Evolutionary conservation across 2,888 invertebrate genomes (phyloP).

Genomic region (Heliconius cydno): DNA sequence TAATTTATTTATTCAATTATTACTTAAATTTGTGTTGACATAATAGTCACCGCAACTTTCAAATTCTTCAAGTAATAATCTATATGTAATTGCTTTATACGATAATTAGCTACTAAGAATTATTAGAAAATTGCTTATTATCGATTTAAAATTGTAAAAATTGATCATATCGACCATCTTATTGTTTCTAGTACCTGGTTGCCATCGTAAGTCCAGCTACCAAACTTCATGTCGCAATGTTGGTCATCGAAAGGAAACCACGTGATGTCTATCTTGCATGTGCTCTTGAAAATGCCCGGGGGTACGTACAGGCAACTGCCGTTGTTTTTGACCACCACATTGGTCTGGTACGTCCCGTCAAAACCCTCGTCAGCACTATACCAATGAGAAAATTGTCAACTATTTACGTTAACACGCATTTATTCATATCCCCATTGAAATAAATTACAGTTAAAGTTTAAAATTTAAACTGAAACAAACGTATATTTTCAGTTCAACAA

Average conservation of each 20-base stretch:
- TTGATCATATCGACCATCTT: background rate
- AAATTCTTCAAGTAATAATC: background rate
- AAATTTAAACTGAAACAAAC: background rate
- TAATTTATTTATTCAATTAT: background rate
- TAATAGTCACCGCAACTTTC: background rate
- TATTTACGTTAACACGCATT: conserved; percentile 43
- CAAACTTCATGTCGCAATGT: conserved; percentile 99
- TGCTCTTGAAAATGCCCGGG: conserved; percentile 99
- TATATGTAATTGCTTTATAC: background rate
- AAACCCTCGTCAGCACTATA: conserved; percentile 99
- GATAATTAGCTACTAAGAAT: conserved; percentile 3
- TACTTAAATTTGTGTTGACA: background rate
- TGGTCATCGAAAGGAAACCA: conserved; percentile 99
- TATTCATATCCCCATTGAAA: conserved; percentile 8
- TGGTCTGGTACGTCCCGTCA: conserved; percentile 99
- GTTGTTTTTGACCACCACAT: conserved; percentile 99
- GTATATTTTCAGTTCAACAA: background rate
- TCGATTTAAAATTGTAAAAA: background rate
- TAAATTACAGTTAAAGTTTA: background rate
- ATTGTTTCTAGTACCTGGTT: conserved; percentile 88
- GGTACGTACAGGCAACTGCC: conserved; percentile 99
- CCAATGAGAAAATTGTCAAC: conserved; percentile 64
- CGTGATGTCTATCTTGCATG: conserved; percentile 99
- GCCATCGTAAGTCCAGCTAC: conserved; percentile 99
- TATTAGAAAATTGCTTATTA: background rate